Conservation (phyloP, 2,113 vertebrate genomes). For the Thunnus maccoyii region DNA sequence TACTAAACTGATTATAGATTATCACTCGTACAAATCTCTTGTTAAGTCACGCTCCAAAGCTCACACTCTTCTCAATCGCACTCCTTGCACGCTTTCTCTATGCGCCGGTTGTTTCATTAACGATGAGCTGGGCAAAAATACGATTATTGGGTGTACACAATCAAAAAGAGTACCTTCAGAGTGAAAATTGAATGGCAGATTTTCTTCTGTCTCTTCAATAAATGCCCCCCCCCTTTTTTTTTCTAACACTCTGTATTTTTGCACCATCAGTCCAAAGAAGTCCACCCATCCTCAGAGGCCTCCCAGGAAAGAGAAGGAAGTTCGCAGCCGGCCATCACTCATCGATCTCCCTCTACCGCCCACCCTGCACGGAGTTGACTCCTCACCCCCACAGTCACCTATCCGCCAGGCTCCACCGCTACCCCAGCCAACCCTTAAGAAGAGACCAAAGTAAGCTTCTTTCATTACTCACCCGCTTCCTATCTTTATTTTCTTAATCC, state of each 20-base stretch:
- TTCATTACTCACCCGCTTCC: neutral
- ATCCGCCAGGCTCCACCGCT: slow-evolving; percentile 89
- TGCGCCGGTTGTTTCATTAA: neutral
- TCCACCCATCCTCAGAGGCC: slow-evolving; percentile 87
- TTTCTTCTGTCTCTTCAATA: neutral
- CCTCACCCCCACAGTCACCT: slow-evolving; percentile 93
- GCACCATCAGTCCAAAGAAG: slow-evolving; percentile 92
- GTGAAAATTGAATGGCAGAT: neutral
- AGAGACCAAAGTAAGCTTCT: slow-evolving; percentile 97
- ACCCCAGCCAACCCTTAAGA: slow-evolving; percentile 91
- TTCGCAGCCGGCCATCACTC: slow-evolving; percentile 91
- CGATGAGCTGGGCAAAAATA: neutral
- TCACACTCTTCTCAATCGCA: neutral
- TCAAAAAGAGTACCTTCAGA: neutral
- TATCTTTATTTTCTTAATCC: neutral
- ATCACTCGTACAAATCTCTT: neutral
- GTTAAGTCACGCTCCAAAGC: neutral
- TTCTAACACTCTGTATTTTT: slow-evolving; percentile 9
- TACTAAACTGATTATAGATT: neutral
- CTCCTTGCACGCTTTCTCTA: neutral
- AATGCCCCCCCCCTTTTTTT: neutral
- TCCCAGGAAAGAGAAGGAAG: slow-evolving; percentile 92
- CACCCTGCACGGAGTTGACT: slow-evolving; percentile 90
- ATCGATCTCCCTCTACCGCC: slow-evolving; percentile 96
- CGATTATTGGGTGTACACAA: neutral